Base-by-base conservation (phyloP, 2,888 invertebrate genomes). In the Euphydryas editha region DNA sequence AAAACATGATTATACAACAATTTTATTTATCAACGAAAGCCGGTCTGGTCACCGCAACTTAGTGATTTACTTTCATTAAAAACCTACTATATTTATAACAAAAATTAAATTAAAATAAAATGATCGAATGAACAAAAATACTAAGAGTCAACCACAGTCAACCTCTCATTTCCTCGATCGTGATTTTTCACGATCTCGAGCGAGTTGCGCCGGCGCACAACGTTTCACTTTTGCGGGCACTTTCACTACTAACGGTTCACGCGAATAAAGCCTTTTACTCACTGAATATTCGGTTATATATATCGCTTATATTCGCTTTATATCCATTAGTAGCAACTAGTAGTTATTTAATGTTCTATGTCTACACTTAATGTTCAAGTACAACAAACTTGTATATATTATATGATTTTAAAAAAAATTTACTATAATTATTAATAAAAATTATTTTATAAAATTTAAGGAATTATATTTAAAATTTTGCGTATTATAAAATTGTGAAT, bases 181-280 rank as follows among this genome's bases (percentile, higher is more conserved):
- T 56, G 62, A 69, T 66, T 66, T 62, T 62, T 57, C 59, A 59
- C 66, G 37, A 58, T 63, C 57, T 18, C 59, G 36, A 30, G 17
- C 30, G 54, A 51, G 61, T 51, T 56, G 62, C 65, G 64, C 76
- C 77, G 82, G 83, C 84, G 81, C 82, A 82, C n/a, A n/a, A n/a
- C 86, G 89, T 92, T 91, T 92, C 92, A 92, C 91, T 92, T 91
- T 91, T 90, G 87, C 85, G 76, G 81, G 78, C 84, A 90, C 91
- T 91, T 91, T 91, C 91, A 90, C 92, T 88, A 86, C 81, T 87
- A 88, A 90, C 90, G 88, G 89, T 86, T 82, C 79, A 77, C 47
- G 72, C 57, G 46, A 59, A 74, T 68, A 54, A 54, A 54, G 54
- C 17, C 36, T 30, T 36, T n/a, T 36, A n/a, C 54, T 24, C 57